Evolutionary conservation across 2,113 vertebrate species (phyloP).

Genomic region (Centropristis striata): DNA sequence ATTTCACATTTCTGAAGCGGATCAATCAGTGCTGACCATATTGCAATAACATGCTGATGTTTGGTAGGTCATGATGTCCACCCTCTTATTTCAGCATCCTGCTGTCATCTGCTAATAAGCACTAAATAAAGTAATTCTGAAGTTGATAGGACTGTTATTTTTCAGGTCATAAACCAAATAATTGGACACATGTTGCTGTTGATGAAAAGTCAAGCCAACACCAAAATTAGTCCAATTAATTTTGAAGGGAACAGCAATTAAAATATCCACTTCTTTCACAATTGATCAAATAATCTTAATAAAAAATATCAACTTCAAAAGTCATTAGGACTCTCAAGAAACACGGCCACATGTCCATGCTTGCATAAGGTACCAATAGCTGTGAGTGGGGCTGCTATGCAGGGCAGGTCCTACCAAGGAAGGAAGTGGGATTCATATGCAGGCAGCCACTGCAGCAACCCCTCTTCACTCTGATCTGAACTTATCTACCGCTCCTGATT

Average conservation of each 20-base stretch:
- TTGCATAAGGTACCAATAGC: too few relatives aligned
- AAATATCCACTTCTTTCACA: neutral
- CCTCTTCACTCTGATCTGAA: too few relatives aligned
- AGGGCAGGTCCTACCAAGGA: too few relatives aligned
- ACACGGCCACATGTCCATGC: too few relatives aligned
- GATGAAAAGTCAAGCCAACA: neutral
- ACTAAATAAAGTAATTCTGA: neutral
- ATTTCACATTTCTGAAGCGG: neutral
- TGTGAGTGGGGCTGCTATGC: too few relatives aligned
- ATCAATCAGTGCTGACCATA: neutral
- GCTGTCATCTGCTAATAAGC: neutral
- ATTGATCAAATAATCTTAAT: too few relatives aligned
- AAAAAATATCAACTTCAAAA: too few relatives aligned
- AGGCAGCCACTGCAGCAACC: too few relatives aligned
- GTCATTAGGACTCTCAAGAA: too few relatives aligned
- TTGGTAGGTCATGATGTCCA: neutral
- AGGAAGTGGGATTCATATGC: too few relatives aligned
- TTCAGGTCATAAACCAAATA: neutral
- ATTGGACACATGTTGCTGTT: neutral
- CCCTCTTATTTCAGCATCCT: neutral
- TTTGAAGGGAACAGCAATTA: neutral
- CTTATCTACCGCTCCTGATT: too few relatives aligned
- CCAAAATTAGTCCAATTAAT: too few relatives aligned
- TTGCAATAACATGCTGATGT: neutral
- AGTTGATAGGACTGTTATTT: neutral